Base-by-base conservation (phyloP, 2,888 invertebrate genomes). In the Scaptomyza parva region DNA sequence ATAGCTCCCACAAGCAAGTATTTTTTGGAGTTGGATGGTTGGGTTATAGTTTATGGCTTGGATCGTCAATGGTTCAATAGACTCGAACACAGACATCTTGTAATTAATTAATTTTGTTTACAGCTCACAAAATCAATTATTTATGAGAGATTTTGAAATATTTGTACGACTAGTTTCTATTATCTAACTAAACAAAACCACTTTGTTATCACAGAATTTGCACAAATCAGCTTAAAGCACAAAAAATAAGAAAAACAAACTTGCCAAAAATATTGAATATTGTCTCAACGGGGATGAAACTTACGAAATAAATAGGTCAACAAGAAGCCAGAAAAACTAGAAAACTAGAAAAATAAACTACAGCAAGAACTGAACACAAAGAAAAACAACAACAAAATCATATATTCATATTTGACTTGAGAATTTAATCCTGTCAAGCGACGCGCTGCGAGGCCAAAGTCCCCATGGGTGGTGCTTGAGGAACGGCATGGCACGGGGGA, bases 371-470 rank as follows among this genome's bases (percentile, higher is more conserved):
- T 7, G 30, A 11, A 39, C 18, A 33, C 28, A 20, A 41, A 40
- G 12, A 53, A 54, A 43, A 70, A 50, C 48, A 55, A 37, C 41
- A 47, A 47, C 50, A 37, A 14, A 39, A 64, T 55, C 65, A 65
- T 47, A 45, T 54, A 62, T 76, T 65, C 76, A 73, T 73, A 76
- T 73, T 76, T 73, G 60, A 65, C 71, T 71, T 57, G 17, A 43
- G 41, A 37, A 28, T 26, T 9, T 65, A 76, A 65, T 53, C 59
- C 63, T 37, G 30, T 59, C 58, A 51, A 73, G 70, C 39, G 74
- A n/a, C 20, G 48, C 48, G 20, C 20, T 33, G 33, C 33, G 48
- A 48, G 65, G 40, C 58, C 43, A 47, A 22, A 45, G 20, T 26
- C 69, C 53, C 62, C 51, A 54, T 24, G 76, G 55, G 54, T 47